Evolutionary conservation across 2,797 vertebrate species (phyloP), one percentile per base, ranked within the genome.

Genomic region (Sorex maritimensis): DNA sequence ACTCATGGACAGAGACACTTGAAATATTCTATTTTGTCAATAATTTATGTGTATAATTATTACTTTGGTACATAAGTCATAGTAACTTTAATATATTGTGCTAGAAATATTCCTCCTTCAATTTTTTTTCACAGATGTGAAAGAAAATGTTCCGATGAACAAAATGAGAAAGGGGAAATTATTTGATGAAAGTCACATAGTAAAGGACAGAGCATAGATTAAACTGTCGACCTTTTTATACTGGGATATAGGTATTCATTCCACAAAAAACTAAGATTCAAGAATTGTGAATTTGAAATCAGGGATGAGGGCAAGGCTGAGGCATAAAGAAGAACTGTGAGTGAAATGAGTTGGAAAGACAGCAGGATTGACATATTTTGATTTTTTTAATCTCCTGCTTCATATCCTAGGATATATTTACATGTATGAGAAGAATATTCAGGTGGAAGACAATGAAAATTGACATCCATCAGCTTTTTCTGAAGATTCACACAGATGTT

Each of bases 271-370:
- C 10, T 63, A 78, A 73, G 30, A 84, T 44, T 41, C 5, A 73
- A 34, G 34, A 68, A 74, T 26, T 90, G 41, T 78, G 26, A 38
- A 17, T 84, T 88, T 93, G 71, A 92, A 86, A 81, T 83, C 44
- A 55, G 86, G 8, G 11, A 13, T 3, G 90, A 82, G 24, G 4
- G 41, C 14, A 93, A 12, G 13, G 14, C 21, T 81, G 30, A 58
- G 34, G 17, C 28, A 44, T 6, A 24, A 87, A 7, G 52, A 67
- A 94, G 34, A 90, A 58, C 26, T 86, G 58, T 49, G 41, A 84
- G 73, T 21, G 12, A 91, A 41, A 24, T 65, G 24, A 80, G 23
- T 67, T 8, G 44, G 52, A 85, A 63, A 88, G 63, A 41, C 21
- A 73, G 10, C 15, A 41, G 26, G 30, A 63, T 46, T 79, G 65